Percentiles rank a stretch among this genome's conserved stretches.
phyloP scores from a whole-genome alignment of 2,113 vertebrate genomes.

The Raphicerus campestris region DNA sequence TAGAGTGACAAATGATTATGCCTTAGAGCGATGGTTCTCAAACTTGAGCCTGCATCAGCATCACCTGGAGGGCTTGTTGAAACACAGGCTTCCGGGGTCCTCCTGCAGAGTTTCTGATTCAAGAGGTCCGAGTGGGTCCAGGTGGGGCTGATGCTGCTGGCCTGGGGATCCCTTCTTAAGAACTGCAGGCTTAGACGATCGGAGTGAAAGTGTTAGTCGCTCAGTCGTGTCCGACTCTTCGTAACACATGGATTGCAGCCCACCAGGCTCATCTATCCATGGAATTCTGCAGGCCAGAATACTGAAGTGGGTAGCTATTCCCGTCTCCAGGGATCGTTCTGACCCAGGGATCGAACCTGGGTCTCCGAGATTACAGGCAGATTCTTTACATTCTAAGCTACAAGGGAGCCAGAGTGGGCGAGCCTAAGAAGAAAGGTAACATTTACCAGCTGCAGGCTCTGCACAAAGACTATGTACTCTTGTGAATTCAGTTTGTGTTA shows the following conservation, averaged over 20 bases:
- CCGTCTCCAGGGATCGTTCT: not conserved
- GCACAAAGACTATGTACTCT: not conserved
- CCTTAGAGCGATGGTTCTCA: conserved; percentile 56
- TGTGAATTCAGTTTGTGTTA: not conserved
- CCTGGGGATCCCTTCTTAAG: not conserved
- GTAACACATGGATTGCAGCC: not conserved
- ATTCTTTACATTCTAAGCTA: not conserved
- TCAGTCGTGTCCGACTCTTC: not conserved
- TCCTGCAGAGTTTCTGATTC: not conserved
- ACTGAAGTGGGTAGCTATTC: not conserved
- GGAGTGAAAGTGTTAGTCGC: not conserved
- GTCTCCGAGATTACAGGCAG: not conserved
- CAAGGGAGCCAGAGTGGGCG: not conserved
- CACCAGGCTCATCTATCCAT: not conserved
- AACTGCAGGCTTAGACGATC: not conserved
- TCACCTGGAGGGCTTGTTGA: conserved; percentile 20
- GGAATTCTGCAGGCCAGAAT: not conserved
- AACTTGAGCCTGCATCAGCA: not conserved
- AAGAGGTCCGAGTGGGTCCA: not conserved
- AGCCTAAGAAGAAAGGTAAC: not conserved
- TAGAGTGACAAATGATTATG: conserved; percentile 76
- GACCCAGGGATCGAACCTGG: not conserved
- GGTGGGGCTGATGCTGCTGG: fast-evolving
- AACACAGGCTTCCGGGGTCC: fast-evolving
- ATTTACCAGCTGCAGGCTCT: no score